These are phyloP conservation scores for Carassius carassius DNA, from an alignment of 2,113 vertebrate genomes.

Conservation along the genomic window DNA sequence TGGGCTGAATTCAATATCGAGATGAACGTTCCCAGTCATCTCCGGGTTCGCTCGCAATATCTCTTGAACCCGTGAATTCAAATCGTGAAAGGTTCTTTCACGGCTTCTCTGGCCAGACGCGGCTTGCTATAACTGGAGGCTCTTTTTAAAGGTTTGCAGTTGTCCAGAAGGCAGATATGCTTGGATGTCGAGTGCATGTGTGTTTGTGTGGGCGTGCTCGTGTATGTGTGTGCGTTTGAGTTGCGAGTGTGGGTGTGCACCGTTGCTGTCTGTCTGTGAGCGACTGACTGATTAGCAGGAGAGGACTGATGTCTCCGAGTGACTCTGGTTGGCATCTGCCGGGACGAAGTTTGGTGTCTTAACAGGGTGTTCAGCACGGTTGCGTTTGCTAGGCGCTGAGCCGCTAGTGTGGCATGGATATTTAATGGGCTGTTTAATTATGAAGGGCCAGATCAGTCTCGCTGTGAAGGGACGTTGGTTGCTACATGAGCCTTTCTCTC, in stretches of 20 bases:
- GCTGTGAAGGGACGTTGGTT: conserved; percentile 29
- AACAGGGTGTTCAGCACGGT: neutral
- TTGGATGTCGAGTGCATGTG: conserved; percentile 43
- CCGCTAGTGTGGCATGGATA: conserved; percentile 35
- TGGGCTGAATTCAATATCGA: conserved; percentile 25
- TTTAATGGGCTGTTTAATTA: conserved; percentile 50
- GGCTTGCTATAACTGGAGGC: conserved; percentile 35
- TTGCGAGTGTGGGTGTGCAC: conserved; percentile 33
- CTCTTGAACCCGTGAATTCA: neutral
- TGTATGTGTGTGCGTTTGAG: conserved; percentile 17
- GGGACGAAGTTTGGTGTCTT: conserved; percentile 15
- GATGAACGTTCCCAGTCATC: conserved; percentile 15
- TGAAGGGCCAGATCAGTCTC: conserved; percentile 39
- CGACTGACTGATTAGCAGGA: conserved; percentile 12
- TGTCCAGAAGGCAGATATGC: conserved; percentile 41
- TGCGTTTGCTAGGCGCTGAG: conserved; percentile 15
- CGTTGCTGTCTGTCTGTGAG: conserved; percentile 31
- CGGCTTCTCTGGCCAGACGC: conserved; percentile 16
- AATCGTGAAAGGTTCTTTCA: conserved; percentile 41
- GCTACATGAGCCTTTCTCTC: conserved; percentile 46
- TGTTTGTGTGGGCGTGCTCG: conserved; percentile 43
- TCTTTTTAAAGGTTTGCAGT: conserved; percentile 37
- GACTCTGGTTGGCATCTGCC: neutral
- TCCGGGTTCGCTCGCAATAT: neutral
- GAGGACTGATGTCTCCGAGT: neutral